Percentiles rank a stretch among this genome's conserved stretches.
Conservation (phyloP, 2,888 invertebrate genomes). For the Branchinecta sandiegonensis region DNA sequence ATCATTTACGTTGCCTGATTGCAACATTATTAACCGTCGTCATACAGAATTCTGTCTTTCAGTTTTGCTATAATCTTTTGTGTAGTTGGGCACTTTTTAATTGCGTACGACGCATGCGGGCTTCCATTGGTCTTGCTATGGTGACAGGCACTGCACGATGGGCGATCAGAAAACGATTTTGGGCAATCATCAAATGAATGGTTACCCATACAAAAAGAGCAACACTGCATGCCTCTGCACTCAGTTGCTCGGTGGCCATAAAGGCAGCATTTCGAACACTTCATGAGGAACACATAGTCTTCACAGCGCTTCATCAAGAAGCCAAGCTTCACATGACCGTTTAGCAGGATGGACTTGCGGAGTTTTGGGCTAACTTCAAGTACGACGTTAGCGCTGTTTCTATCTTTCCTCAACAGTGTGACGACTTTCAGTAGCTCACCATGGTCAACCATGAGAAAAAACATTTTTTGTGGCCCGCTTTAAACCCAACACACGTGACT, state of each 20-base stretch:
- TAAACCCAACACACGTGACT: too few relatives aligned
- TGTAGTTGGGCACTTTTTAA: not conserved
- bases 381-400: conserved; percentile 2
- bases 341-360: not conserved
- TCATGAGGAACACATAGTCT: not conserved
- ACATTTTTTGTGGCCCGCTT: too few relatives aligned
- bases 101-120: conserved; percentile 8
- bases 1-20: conserved; percentile 6
- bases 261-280: not conserved
- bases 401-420: not conserved
- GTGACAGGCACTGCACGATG: not conserved
- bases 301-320: conserved; percentile 11
- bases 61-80: not conserved
- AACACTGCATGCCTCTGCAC: not conserved
- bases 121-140: conserved; percentile 13
- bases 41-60: conserved; percentile 4
- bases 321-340: not conserved
- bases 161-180: conserved; percentile 15
- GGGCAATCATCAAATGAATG: conserved; percentile 15
- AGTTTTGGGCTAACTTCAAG: not conserved
- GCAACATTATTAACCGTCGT: conserved; percentile 4
- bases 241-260: not conserved
- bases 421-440: conserved; percentile 6
- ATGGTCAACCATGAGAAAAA: not conserved
- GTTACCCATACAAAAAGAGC: not conserved